Evolutionary conservation across 2,113 vertebrate genomes (phyloP).

Genomic region (Triplophysa dalaica): DNA sequence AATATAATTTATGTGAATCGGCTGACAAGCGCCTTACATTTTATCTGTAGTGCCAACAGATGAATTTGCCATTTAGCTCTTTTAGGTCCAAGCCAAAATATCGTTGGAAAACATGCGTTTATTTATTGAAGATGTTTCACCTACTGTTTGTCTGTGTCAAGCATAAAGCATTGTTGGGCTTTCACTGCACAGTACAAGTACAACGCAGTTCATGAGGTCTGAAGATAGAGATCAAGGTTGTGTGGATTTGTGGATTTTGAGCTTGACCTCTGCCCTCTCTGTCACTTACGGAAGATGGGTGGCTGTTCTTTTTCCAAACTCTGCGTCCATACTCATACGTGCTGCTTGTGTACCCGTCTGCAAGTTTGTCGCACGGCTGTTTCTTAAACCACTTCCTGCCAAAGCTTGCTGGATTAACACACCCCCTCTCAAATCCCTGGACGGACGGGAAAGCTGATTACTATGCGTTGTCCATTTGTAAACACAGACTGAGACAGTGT

Average conservation of each 20-base stretch:
- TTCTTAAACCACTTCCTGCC: conserved; percentile 35
- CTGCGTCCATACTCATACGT: not conserved
- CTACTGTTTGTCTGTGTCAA: conserved; percentile 23
- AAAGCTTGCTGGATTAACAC: conserved; percentile 42
- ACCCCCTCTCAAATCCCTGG: conserved; percentile 31
- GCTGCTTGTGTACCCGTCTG: not conserved
- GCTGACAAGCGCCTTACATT: conserved; percentile 2
- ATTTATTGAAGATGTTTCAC: conserved; percentile 19
- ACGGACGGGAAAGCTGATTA: conserved; percentile 51
- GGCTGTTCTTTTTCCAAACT: not conserved
- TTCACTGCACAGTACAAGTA: not conserved
- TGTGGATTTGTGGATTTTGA: not conserved
- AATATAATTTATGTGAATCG: not conserved
- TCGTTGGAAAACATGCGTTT: not conserved
- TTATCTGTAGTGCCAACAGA: not conserved
- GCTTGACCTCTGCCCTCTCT: not conserved
- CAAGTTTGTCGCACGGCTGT: not conserved
- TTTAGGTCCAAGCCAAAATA: not conserved
- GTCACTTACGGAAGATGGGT: too few species aligned
- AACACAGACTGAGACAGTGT: conserved; percentile 26
- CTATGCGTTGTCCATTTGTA: conserved; percentile 46
- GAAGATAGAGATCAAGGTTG: too few species aligned
- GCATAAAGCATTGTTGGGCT: not conserved
- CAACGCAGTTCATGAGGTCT: not conserved
- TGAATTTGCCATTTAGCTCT: not conserved